Evolutionary conservation across 1,140 invertebrate species (phyloP).

Genomic region (Lepidotrigona ventralis): DNA sequence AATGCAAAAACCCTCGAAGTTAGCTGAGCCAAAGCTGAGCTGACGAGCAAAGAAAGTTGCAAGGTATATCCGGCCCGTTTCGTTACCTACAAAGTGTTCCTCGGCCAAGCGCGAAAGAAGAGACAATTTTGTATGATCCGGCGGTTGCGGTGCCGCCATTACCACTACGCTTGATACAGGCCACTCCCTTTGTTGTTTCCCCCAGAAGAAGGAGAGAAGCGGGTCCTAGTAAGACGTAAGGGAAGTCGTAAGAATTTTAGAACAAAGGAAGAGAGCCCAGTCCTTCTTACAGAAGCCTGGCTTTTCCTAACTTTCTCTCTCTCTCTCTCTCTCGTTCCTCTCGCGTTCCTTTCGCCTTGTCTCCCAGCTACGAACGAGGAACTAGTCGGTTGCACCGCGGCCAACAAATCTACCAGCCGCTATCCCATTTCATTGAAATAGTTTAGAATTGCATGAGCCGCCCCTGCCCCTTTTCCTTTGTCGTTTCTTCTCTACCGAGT

Average conservation of each 20-base stretch:
- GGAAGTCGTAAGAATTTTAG: constrained; percentile 72
- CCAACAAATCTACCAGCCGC: constrained; percentile 63
- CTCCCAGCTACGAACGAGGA: constrained; percentile 12
- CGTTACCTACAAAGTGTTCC: constrained; percentile 56
- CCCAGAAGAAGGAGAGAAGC: constrained; percentile 13
- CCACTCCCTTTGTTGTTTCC: constrained; percentile 66
- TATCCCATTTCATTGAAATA: constrained; percentile 74
- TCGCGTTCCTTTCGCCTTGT: neutral
- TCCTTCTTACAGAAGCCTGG: constrained; percentile 40
- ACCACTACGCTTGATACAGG: constrained; percentile 56
- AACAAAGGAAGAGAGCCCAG: constrained; percentile 64
- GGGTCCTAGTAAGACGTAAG: constrained; percentile 59
- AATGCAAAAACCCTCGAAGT: constrained; percentile 73
- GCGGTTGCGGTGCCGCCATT: constrained; percentile 48
- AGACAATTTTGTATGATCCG: constrained; percentile 62
- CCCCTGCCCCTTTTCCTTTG: constrained; percentile 34
- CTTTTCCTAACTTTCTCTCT: constrained; percentile 51
- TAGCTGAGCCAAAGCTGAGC: constrained; percentile 59
- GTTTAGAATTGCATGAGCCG: constrained; percentile 73
- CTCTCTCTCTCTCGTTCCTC: neutral
- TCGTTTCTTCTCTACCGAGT: constrained; percentile 37
- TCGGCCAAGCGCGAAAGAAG: constrained; percentile 40
- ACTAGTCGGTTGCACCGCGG: constrained; percentile 37
- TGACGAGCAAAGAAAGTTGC: constrained; percentile 63
- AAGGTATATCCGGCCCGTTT: constrained; percentile 52